Percentiles rank a stretch among this genome's conserved stretches.
phyloP scores from a whole-genome alignment of 1,140 invertebrate genomes.

The Rhopalosiphum maidis region DNA sequence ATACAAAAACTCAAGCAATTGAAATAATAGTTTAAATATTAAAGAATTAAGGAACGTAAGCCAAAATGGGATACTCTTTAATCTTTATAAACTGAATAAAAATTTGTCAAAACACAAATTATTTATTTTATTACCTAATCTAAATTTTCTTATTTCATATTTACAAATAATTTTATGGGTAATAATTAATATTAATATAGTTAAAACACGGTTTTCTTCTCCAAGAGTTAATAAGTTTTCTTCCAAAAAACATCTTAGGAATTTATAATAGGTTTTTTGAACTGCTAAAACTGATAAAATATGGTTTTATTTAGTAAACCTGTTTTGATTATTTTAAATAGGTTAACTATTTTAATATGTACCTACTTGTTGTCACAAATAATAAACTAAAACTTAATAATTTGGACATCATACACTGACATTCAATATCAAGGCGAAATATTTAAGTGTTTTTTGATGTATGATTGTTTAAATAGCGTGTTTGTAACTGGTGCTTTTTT shows the following conservation, averaged over 20 bases:
- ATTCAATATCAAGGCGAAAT: not conserved
- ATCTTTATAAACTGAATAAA: too few relatives aligned
- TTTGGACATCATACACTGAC: not conserved
- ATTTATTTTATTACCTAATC: too few relatives aligned
- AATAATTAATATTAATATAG: too few relatives aligned
- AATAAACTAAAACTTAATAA: not conserved
- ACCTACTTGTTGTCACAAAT: not conserved
- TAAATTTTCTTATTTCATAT: too few relatives aligned
- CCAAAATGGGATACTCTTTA: too few relatives aligned
- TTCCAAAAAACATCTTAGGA: conserved; percentile 31
- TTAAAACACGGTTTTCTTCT: not conserved
- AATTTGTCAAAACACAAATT: too few relatives aligned
- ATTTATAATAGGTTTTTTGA: not conserved
- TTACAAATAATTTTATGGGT: too few relatives aligned
- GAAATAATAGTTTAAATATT: too few relatives aligned
- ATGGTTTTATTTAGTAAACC: not conserved
- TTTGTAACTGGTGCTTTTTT: not conserved
- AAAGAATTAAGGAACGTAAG: too few relatives aligned
- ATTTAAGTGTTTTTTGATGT: not conserved
- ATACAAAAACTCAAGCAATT: too few relatives aligned
- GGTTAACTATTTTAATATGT: not conserved
- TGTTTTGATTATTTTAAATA: not conserved
- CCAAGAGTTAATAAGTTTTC: conserved; percentile 34
- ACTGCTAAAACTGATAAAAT: not conserved
- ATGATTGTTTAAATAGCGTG: not conserved